These are phyloP conservation scores for Anguilla pacifica DNA, from an alignment of 2,797 vertebrate species.

Conservation along the genomic window DNA sequence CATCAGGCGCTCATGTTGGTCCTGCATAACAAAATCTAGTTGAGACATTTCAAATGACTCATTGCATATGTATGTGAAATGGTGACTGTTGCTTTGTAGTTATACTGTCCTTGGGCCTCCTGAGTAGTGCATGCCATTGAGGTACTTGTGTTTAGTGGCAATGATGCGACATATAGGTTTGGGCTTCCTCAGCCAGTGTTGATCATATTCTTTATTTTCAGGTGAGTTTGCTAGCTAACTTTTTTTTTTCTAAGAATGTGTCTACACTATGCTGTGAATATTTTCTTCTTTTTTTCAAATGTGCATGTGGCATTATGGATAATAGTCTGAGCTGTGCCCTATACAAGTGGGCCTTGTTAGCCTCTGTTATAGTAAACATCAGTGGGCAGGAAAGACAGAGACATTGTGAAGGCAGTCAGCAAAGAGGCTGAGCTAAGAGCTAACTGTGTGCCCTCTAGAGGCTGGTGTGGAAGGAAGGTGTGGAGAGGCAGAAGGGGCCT, in stretches of 20 bases:
- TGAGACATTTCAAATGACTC: neutral
- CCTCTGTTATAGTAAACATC: neutral
- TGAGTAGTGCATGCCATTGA: neutral
- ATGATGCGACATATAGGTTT: neutral
- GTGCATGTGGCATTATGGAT: neutral
- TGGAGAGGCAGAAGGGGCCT: conserved; percentile 9
- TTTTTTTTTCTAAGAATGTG: neutral
- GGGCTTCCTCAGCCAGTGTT: no score
- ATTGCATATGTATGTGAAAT: neutral
- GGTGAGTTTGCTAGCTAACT: neutral
- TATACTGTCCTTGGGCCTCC: no score
- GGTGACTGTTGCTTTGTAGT: neutral
- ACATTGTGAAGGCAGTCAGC: neutral
- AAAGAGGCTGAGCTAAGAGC: neutral
- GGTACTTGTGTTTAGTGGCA: neutral
- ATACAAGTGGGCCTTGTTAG: neutral
- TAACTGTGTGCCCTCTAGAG: neutral
- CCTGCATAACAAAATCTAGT: neutral
- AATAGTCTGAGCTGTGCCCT: neutral
- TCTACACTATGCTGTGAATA: neutral
- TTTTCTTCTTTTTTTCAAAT: neutral
- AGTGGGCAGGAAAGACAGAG: neutral
- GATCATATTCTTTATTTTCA: neutral
- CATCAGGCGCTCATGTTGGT: neutral
- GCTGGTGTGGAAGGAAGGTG: neutral